Evolutionary conservation across 2,797 vertebrate species (phyloP).

Genomic region (Mionectes olivaceus): DNA sequence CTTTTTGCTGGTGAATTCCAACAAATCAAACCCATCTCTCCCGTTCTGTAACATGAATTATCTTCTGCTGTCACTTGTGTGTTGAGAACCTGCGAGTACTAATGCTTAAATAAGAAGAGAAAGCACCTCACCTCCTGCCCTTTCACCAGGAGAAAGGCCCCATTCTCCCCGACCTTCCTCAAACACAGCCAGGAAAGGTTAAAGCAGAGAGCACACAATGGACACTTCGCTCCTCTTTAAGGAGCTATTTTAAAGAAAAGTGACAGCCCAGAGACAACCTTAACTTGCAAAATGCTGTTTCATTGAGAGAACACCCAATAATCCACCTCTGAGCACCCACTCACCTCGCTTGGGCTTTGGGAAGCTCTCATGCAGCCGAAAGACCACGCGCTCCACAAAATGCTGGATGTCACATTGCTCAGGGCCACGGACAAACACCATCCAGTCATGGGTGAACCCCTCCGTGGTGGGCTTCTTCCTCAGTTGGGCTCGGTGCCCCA

Average conservation of each 20-base stretch:
- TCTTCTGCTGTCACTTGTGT: neutral
- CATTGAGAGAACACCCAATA: neutral
- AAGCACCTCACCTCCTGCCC: neutral
- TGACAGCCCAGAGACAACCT: neutral
- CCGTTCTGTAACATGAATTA: neutral
- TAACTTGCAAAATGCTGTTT: neutral
- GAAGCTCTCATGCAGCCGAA: slow-evolving; percentile 97
- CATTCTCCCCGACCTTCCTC: slow-evolving; percentile 28
- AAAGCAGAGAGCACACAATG: neutral
- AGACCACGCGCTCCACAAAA: slow-evolving; percentile 97
- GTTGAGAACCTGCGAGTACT: neutral
- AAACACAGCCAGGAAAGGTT: neutral
- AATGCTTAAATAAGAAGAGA: neutral
- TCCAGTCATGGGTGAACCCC: slow-evolving; percentile 99
- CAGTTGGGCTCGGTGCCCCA: slow-evolving; percentile 95
- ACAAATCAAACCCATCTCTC: neutral
- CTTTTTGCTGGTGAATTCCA: neutral
- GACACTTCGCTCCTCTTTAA: neutral
- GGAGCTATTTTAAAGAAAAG: neutral
- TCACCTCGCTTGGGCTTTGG: slow-evolving; percentile 96
- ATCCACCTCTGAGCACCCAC: neutral
- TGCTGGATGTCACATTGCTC: slow-evolving; percentile 98
- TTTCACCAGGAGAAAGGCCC: slow-evolving; percentile 19
- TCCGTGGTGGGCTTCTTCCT: slow-evolving; percentile 96
- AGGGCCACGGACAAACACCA: slow-evolving; percentile 97